These are phyloP conservation scores for Oceanites oceanicus DNA, from an alignment of 2,113 vertebrate genomes.

Conservation along the genomic window DNA sequence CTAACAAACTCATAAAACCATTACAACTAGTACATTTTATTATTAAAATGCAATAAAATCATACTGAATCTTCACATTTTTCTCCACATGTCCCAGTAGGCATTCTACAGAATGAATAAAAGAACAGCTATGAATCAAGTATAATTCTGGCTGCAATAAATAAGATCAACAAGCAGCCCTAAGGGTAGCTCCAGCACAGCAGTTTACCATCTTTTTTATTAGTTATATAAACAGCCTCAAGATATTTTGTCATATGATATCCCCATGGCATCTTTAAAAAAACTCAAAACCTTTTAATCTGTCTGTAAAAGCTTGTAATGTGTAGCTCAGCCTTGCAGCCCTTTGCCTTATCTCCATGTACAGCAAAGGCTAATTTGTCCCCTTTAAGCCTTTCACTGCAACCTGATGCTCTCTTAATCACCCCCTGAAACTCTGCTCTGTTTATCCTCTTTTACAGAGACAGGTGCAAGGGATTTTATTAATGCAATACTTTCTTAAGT, in stretches of 20 bases:
- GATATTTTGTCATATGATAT: constrained; percentile 53
- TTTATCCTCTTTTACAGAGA: constrained; percentile 55
- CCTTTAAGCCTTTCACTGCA: constrained; percentile 37
- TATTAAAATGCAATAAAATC: constrained; percentile 56
- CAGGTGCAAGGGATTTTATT: constrained; percentile 51
- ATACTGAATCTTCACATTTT: constrained; percentile 31
- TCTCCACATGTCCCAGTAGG: not conserved
- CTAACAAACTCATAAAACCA: constrained; percentile 24
- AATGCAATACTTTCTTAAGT: constrained; percentile 51
- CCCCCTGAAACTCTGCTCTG: constrained; percentile 27
- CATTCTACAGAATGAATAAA: constrained; percentile 19
- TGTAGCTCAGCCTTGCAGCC: not conserved
- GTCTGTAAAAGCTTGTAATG: constrained; percentile 30
- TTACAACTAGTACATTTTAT: constrained; percentile 46
- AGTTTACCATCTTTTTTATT: constrained; percentile 58
- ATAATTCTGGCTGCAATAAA: constrained; percentile 42
- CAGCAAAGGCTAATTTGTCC: constrained; percentile 49
- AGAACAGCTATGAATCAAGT: constrained; percentile 42
- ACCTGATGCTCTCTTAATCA: constrained; percentile 62
- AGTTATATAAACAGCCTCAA: constrained; percentile 55
- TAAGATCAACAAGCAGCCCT: constrained; percentile 38
- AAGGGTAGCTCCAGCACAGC: constrained; percentile 13
- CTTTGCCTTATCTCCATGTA: constrained; percentile 47
- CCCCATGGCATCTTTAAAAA: constrained; percentile 26
- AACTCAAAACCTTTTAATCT: constrained; percentile 35